These are phyloP conservation scores for Galleria mellonella DNA, from an alignment of 1,140 invertebrate species.

Conservation along the genomic window DNA sequence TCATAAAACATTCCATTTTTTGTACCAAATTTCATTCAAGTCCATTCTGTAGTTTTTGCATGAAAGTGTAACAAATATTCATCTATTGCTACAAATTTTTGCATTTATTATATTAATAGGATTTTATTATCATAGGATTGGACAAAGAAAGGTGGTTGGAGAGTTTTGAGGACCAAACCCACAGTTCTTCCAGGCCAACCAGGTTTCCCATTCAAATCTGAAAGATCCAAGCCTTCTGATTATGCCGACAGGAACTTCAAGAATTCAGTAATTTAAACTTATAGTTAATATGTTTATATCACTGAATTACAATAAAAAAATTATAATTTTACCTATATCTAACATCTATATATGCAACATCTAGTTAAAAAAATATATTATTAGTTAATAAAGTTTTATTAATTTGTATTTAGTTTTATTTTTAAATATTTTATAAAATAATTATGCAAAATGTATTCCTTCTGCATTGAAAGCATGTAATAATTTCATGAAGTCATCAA, in stretches of 20 bases:
- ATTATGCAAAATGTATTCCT: slow-evolving; percentile 89
- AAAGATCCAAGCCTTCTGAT: slow-evolving; percentile 75
- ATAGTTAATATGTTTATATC: background rate
- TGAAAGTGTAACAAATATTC: too few relatives aligned
- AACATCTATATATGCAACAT: slow-evolving; percentile 5
- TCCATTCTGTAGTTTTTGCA: too few relatives aligned
- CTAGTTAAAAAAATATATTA: slow-evolving; percentile 4
- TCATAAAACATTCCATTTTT: too few relatives aligned
- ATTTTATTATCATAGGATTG: slow-evolving; percentile 76
- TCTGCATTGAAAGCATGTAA: slow-evolving; percentile 91
- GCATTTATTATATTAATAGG: background rate
- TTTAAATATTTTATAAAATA: too few relatives aligned
- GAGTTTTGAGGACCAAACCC: slow-evolving; percentile 69
- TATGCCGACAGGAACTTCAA: slow-evolving; percentile 83
- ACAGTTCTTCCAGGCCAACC: slow-evolving; percentile 78
- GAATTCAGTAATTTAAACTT: slow-evolving; percentile 40
- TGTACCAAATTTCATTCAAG: too few relatives aligned
- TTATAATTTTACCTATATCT: too few relatives aligned
- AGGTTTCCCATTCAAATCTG: slow-evolving; percentile 76
- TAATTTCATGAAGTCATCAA: slow-evolving; percentile 95
- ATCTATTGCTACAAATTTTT: too few relatives aligned
- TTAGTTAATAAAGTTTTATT: slow-evolving; percentile 3
- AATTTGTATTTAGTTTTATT: too few relatives aligned
- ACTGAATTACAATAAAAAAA: too few relatives aligned
- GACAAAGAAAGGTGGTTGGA: slow-evolving; percentile 82